Conservation (phyloP, 2,797 vertebrate genomes). For the Melanotaenia trifasciata region DNA sequence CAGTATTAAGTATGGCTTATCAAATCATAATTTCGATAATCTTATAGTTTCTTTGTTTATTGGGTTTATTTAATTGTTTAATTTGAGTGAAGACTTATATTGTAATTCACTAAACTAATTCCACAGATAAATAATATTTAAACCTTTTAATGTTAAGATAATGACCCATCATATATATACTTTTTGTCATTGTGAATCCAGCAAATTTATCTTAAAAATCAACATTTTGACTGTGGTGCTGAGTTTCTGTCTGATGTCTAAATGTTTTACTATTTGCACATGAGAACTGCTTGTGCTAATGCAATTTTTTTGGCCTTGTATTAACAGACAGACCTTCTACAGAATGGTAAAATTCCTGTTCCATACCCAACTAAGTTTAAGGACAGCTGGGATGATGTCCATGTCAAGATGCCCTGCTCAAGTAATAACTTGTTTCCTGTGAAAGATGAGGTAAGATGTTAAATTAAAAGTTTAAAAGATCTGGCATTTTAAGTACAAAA, state of each 20-base stretch:
- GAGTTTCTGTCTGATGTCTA: not conserved
- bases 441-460: conserved; percentile 85
- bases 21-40: conserved; percentile 1
- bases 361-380: conserved; percentile 87
- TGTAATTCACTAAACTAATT: not conserved
- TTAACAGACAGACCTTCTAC: conserved; percentile 89
- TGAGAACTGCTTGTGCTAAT: conserved; percentile 5
- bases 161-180: not conserved
- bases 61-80: not conserved
- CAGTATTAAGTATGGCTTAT: not conserved
- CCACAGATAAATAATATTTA: not conserved
- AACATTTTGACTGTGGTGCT: not conserved
- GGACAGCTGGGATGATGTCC: conserved; percentile 90
- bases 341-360: conserved; percentile 82
- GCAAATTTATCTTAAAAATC: not conserved
- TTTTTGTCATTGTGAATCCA: not conserved
- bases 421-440: conserved; percentile 88
- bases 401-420: conserved; percentile 96
- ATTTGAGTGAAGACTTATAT: not conserved
- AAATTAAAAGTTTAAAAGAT: not conserved
- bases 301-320: conserved; percentile 2
- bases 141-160: not conserved
- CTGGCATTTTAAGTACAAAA: not conserved
- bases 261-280: conserved; percentile 2
- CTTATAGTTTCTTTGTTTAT: not conserved